These are phyloP conservation scores for Tipula confusa DNA, from an alignment of 2,888 invertebrate species.

Conservation along the genomic window DNA sequence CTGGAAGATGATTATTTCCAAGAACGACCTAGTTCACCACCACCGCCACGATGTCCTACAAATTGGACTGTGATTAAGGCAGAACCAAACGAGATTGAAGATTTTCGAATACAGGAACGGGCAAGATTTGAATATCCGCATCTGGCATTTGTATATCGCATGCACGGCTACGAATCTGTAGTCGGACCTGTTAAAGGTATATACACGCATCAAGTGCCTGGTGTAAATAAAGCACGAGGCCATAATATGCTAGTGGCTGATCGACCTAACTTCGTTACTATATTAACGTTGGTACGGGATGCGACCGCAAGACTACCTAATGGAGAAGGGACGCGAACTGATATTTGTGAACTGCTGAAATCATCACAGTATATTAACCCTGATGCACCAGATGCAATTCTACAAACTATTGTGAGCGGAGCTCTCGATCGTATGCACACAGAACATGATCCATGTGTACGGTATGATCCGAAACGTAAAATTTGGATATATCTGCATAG, in stretches of 20 bases:
- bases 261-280: conserved; percentile 86
- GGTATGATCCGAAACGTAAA: conserved; percentile 85
- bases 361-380: conserved; percentile 64
- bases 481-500: conserved; percentile 95
- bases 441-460: conserved; percentile 85
- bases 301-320: conserved; percentile 90
- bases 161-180: conserved; percentile 80
- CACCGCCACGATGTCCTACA: conserved; percentile 64
- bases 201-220: conserved; percentile 61
- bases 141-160: conserved; percentile 83
- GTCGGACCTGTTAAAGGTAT: conserved; percentile 80
- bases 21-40: conserved; percentile 52
- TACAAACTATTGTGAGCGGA: conserved; percentile 79
- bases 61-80: conserved; percentile 80
- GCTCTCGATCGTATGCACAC: conserved; percentile 86
- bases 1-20: conserved; percentile 34
- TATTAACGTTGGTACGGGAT: conserved; percentile 86
- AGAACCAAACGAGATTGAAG: conserved; percentile 68
- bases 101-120: conserved; percentile 76
- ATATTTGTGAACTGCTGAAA: conserved; percentile 82
- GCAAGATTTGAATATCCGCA: conserved; percentile 83
- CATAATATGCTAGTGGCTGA: conserved; percentile 76
- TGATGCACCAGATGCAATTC: conserved; percentile 48
- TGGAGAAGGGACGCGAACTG: conserved; percentile 87
- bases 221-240: conserved; percentile 65